Conservation (phyloP, 2,113 vertebrate species). For the Pelusios castaneus region DNA sequence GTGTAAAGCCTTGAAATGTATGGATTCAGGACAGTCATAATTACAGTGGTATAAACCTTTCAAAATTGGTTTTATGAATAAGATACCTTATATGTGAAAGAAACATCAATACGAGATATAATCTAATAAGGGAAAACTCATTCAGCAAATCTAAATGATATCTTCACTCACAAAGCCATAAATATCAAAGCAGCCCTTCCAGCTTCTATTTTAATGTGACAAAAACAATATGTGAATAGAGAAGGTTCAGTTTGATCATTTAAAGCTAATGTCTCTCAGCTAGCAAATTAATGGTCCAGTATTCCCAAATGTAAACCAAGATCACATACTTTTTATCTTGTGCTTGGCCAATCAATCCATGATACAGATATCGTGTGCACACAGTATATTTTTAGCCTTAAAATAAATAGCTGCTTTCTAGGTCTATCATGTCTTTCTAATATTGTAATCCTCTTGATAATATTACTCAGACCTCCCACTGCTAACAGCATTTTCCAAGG, state of each 20-base stretch:
- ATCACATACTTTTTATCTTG: neutral
- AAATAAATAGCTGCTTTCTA: conserved; percentile 11
- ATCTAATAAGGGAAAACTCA: neutral
- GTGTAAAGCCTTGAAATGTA: conserved; percentile 33
- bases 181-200: neutral
- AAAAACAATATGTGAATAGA: neutral
- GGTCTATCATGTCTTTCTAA: neutral
- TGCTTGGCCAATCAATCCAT: neutral
- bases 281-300: neutral
- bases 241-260: neutral
- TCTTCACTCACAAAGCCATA: neutral
- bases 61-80: conserved; percentile 3
- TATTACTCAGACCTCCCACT: neutral
- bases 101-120: neutral
- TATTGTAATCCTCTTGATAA: conserved; percentile 17
- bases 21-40: neutral
- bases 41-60: neutral
- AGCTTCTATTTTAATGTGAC: neutral
- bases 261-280: neutral
- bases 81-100: neutral
- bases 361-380: neutral
- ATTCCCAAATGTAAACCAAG: neutral
- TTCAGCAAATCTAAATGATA: neutral
- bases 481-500: neutral
- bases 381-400: neutral